A percentile compares a stretch with the other conserved stretches of the same genome.
Evolutionary conservation across 2,888 invertebrate genomes (phyloP).

Genomic region (Epistrophe grossulariae): DNA sequence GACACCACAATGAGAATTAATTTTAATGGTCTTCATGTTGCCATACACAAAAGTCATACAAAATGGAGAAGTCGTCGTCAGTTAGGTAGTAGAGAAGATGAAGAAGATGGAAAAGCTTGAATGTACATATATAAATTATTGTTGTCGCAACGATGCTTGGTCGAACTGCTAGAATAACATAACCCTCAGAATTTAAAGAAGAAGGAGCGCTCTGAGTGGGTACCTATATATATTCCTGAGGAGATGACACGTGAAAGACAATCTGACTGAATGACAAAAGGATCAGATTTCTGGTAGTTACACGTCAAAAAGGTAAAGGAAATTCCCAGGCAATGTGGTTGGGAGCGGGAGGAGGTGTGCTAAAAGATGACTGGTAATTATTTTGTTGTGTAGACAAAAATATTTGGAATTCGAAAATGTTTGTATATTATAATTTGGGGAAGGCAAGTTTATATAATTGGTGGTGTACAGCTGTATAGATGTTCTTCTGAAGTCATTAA

Average conservation of each 20-base stretch:
- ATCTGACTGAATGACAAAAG: slow-evolving; percentile 35
- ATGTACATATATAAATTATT: slow-evolving; percentile 9
- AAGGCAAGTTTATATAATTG: not conserved
- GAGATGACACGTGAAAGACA: slow-evolving; percentile 45
- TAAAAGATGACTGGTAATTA: slow-evolving; percentile 27
- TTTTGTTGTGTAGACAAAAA: slow-evolving; percentile 21
- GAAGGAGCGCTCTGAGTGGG: too few species aligned
- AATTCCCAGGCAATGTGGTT: not conserved
- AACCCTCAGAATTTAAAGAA: not conserved
- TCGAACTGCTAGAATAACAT: not conserved
- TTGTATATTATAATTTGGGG: not conserved
- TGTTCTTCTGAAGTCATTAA: not conserved
- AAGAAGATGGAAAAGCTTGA: slow-evolving; percentile 26
- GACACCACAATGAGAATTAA: slow-evolving; percentile 64
- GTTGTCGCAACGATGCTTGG: not conserved
- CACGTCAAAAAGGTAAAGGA: slow-evolving; percentile 4
- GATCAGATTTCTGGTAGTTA: slow-evolving; percentile 37
- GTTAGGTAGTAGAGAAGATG: not conserved
- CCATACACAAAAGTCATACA: slow-evolving; percentile 45
- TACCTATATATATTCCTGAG: slow-evolving; percentile 23
- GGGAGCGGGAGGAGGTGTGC: not conserved
- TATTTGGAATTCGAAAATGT: not conserved
- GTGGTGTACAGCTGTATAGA: too few species aligned
- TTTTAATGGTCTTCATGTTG: slow-evolving; percentile 57
- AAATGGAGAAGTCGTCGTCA: not conserved